phyloP scores from a whole-genome alignment of 2,888 invertebrate species.

The Drosophila conformis region DNA sequence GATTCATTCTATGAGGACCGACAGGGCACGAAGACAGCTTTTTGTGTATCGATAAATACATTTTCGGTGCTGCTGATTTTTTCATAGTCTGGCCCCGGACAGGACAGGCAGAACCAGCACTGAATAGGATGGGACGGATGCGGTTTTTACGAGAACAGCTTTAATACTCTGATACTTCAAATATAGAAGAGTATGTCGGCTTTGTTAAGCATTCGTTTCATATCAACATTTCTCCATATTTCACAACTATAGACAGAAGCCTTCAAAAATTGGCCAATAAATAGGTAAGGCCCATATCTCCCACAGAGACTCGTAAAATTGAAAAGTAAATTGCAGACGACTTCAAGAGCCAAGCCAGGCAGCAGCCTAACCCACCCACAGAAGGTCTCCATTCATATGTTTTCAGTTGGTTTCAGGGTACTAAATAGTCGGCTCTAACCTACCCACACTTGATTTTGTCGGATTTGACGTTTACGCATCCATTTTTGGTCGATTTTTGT shows the following conservation, averaged over 20 bases:
- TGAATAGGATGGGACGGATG: constrained; percentile 20
- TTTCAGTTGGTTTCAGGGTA: background rate
- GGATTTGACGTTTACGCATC: constrained; percentile 63
- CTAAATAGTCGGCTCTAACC: background rate
- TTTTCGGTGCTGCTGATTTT: constrained; percentile 27
- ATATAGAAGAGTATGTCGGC: background rate
- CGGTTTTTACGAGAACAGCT: constrained; percentile 16
- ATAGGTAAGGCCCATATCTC: background rate
- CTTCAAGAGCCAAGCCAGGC: background rate
- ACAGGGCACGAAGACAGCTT: constrained; percentile 19
- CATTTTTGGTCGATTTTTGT: constrained; percentile 65
- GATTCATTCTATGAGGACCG: constrained; percentile 69
- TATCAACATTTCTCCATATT: background rate
- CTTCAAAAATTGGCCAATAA: background rate
- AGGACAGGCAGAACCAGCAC: constrained; percentile 4
- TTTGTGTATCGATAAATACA: constrained; percentile 33
- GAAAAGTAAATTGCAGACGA: background rate
- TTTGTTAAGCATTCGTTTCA: background rate
- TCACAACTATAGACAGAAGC: background rate
- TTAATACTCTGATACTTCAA: background rate
- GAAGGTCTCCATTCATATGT: background rate
- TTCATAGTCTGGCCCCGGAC: constrained; percentile 40
- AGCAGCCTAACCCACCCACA: background rate
- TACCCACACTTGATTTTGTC: background rate
- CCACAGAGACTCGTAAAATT: background rate